A percentile compares a stretch with the other conserved stretches of the same genome.
Evolutionary conservation across 2,888 invertebrate genomes (phyloP).

Genomic region (Drosophila meridiana): DNA sequence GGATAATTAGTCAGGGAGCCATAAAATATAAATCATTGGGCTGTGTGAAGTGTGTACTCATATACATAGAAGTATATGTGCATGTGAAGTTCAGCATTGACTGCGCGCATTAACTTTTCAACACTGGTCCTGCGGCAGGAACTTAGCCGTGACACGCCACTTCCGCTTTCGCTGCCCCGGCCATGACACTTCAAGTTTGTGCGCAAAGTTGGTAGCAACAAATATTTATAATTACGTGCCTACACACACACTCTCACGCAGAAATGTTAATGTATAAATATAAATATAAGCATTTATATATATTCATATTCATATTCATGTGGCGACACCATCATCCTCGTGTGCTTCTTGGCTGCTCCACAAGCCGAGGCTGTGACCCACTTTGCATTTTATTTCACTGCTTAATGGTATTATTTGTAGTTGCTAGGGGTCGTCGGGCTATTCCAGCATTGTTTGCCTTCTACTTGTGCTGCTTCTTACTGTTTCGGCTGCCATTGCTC

Average conservation of each 20-base stretch:
- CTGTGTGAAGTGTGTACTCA: slow-evolving; percentile 10
- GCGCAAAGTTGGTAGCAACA: slow-evolving; percentile 43
- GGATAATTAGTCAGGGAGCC: slow-evolving; percentile 65
- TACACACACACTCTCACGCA: slow-evolving; percentile 8
- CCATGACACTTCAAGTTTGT: slow-evolving; percentile 42
- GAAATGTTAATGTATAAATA: background rate
- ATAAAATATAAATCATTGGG: slow-evolving; percentile 57
- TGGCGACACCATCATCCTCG: slow-evolving; percentile 24
- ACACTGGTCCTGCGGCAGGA: slow-evolving; percentile 66
- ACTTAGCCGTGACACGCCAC: slow-evolving; percentile 73
- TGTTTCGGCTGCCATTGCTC: slow-evolving; percentile 19
- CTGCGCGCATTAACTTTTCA: slow-evolving; percentile 62
- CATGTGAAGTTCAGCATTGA: slow-evolving; percentile 29
- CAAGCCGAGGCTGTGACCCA: slow-evolving; percentile 76
- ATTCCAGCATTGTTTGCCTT: slow-evolving; percentile 61
- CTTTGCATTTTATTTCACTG: slow-evolving; percentile 70
- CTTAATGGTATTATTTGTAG: slow-evolving; percentile 69
- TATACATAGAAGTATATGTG: background rate
- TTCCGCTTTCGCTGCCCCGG: slow-evolving; percentile 73
- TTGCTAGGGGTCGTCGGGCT: slow-evolving; percentile 32
- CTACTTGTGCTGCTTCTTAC: slow-evolving; percentile 50
- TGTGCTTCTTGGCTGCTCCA: slow-evolving; percentile 23
- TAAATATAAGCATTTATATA: background rate
- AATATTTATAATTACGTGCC: slow-evolving; percentile 71
- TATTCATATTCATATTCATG: slow-evolving; percentile 7